Evolutionary conservation across 1,140 invertebrate species (phyloP).

Genomic region (Heliconius eleuchia): DNA sequence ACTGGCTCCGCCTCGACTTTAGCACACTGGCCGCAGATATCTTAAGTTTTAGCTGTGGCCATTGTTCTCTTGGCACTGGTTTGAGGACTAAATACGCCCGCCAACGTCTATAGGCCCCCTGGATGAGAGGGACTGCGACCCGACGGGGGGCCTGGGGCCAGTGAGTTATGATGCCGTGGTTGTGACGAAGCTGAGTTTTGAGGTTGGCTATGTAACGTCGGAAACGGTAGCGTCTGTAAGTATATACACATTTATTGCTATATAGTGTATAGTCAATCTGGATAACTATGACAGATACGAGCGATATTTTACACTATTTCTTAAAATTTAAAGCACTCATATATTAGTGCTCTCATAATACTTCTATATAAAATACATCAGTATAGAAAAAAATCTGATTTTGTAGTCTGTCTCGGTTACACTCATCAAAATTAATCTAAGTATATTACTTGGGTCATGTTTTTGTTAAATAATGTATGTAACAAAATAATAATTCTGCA

Average conservation of each 20-base stretch:
- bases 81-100: slow-evolving; percentile 92
- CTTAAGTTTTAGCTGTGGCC: slow-evolving; percentile 92
- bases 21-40: slow-evolving; percentile 91
- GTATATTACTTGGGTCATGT: no score
- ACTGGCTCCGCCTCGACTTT: slow-evolving; percentile 87
- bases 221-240: slow-evolving; percentile 88
- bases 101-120: slow-evolving; percentile 90
- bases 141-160: slow-evolving; percentile 90
- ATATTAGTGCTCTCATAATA: no score
- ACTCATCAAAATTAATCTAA: no score
- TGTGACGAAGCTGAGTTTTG: slow-evolving; percentile 51
- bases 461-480: no score
- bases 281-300: no score
- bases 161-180: slow-evolving; percentile 47
- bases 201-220: slow-evolving; percentile 89
- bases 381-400: no score
- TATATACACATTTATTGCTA: neutral
- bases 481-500: no score
- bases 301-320: no score
- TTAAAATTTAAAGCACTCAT: no score
- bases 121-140: slow-evolving; percentile 83
- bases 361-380: no score
- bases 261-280: no score
- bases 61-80: slow-evolving; percentile 91
- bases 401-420: no score